A percentile compares a stretch with the other conserved stretches of the same genome.
Evolutionary conservation across 2,888 invertebrate species (phyloP).

Genomic region (Epinotia bilunana): DNA sequence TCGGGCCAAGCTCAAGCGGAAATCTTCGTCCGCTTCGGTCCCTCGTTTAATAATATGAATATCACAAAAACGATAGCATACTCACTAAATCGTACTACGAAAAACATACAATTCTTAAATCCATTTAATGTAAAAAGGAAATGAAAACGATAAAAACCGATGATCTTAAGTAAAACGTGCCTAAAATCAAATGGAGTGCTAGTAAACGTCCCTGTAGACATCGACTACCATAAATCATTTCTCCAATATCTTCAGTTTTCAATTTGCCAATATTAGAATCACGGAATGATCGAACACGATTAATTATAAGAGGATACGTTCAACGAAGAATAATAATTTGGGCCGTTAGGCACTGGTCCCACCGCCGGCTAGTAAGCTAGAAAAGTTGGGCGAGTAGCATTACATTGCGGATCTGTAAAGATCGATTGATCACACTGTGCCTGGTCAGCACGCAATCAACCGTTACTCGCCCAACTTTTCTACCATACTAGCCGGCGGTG

Average conservation of each 20-base stretch:
- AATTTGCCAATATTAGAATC: slow-evolving; percentile 33
- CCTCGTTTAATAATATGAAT: too few relatives aligned
- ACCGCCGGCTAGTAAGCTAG: too few relatives aligned
- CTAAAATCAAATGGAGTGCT: slow-evolving; percentile 24
- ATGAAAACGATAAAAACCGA: slow-evolving; percentile 4
- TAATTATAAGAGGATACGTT: slow-evolving; percentile 33
- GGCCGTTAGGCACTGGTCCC: too few relatives aligned
- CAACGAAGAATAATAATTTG: slow-evolving; percentile 18
- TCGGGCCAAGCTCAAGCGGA: too few relatives aligned
- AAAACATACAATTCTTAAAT: neutral
- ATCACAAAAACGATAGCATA: too few relatives aligned
- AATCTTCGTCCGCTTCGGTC: too few relatives aligned
- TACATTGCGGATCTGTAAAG: too few relatives aligned
- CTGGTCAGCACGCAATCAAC: too few relatives aligned
- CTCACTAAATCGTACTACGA: neutral
- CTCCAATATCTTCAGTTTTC: slow-evolving; percentile 33
- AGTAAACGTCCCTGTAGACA: slow-evolving; percentile 22
- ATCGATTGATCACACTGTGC: too few relatives aligned
- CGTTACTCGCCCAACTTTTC: too few relatives aligned
- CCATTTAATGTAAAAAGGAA: neutral
- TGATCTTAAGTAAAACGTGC: slow-evolving; percentile 17
- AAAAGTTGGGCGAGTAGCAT: too few relatives aligned
- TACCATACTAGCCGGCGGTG: too few relatives aligned
- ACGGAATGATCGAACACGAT: slow-evolving; percentile 30
- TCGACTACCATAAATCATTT: slow-evolving; percentile 29